These are phyloP conservation scores for Platysteira castanea DNA, from an alignment of 2,113 vertebrate species.

Conservation along the genomic window DNA sequence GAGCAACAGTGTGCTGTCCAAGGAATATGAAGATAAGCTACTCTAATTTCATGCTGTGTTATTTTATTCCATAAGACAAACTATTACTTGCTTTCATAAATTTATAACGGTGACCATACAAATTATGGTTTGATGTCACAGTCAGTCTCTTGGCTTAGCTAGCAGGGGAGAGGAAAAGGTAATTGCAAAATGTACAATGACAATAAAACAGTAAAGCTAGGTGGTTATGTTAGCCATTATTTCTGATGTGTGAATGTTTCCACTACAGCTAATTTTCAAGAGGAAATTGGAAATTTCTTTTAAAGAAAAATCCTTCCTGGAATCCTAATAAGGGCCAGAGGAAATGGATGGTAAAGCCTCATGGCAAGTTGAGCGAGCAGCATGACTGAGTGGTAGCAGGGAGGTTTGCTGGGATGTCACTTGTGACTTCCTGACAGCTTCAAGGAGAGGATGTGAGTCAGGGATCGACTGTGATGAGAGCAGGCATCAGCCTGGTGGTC, in stretches of 20 bases:
- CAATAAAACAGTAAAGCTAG: conserved; percentile 7
- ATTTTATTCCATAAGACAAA: conserved; percentile 46
- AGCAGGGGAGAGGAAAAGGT: conserved; percentile 6
- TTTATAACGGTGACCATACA: not conserved
- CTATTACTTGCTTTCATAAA: conserved; percentile 29
- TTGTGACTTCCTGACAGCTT: not conserved
- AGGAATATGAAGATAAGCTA: conserved; percentile 36
- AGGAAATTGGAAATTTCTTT: not conserved
- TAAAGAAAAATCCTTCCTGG: not conserved
- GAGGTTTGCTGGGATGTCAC: not conserved
- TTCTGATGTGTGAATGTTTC: not conserved
- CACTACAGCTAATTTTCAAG: not conserved
- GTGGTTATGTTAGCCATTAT: conserved; percentile 22
- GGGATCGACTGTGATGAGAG: not conserved
- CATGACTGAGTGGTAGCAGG: rapidly evolving
- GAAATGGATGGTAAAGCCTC: not conserved
- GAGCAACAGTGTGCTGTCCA: conserved; percentile 1
- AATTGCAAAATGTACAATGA: conserved; percentile 23
- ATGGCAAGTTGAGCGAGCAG: not conserved
- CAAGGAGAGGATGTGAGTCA: not conserved
- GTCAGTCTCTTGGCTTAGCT: not conserved
- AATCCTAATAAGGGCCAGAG: not conserved
- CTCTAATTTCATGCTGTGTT: conserved; percentile 45
- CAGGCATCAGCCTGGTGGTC: not conserved
- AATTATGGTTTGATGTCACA: conserved; percentile 24